Base-by-base conservation (phyloP, 2,113 vertebrate species). In the Mormoops blainvillei region DNA sequence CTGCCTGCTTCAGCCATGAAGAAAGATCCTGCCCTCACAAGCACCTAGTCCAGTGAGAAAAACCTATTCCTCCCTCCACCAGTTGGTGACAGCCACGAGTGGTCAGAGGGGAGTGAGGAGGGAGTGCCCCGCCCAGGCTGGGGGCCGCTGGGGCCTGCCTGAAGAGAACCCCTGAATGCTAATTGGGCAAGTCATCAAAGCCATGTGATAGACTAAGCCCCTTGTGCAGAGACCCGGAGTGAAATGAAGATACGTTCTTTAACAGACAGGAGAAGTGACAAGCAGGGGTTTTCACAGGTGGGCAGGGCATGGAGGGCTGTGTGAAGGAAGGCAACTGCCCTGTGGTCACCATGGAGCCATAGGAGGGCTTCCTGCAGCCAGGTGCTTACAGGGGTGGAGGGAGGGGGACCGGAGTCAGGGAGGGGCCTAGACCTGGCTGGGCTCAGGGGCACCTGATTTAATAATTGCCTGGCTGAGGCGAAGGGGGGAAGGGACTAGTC, bases 231-330 rank as follows among this genome's bases (percentile, higher is more conserved):
- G 43, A 8, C 56, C 16, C 54, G 14, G 33, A 31, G n/a, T 43
- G 56, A 85, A 90, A 68, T 22, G 31, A 33, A 71, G 61, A 81
- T 38, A 3, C 14, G n/a, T 58, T 67, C 41, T 63, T 87, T 28
- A 81, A 26, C 19, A 7, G 18, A 77, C 8, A 4, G 38, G 52
- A 76, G 4, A 67, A 54, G 65, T 68, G 22, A 15, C 56, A 80
- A 33, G 81, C 22, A 45, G 18, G 41, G 78, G 63, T 18, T 45
- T 71, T 52, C 58, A 13, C 56, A 45, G 45, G 43, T 43, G 38
- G 67, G 8, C 38, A 38, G 15, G 52, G 74, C 19, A 1, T 13
- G 13, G 10, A 52, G 4, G n/a, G 22, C 10, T 10, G 0, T 10
- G 15, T 14, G 10, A 38, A 89, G 33, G 67, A 63, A 84, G 38